These are phyloP conservation scores for Cheilosia impressa DNA, from an alignment of 2,888 invertebrate genomes.

Conservation along the genomic window DNA sequence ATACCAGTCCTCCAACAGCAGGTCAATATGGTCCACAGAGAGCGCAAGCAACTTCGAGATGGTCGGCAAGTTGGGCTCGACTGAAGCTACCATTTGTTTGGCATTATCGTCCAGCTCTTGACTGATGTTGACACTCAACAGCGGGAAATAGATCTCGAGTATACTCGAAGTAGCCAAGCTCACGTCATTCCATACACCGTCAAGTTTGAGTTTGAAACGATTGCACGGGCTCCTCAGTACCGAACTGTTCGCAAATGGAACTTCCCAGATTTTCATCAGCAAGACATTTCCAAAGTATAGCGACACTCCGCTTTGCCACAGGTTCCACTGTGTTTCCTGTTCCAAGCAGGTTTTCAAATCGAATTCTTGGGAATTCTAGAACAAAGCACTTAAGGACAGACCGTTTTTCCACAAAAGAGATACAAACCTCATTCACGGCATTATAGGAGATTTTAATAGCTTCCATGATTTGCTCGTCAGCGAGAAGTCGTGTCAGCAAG, in stretches of 20 bases:
- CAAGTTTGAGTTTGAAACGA: conserved; percentile 90
- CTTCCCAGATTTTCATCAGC: conserved; percentile 92
- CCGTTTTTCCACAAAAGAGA: conserved; percentile 12
- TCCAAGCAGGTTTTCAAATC: conserved; percentile 81
- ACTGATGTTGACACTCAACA: conserved; percentile 84
- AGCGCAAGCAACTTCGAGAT: conserved; percentile 93
- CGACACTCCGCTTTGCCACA: conserved; percentile 97
- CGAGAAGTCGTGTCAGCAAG: conserved; percentile 94
- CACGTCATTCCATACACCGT: conserved; percentile 93
- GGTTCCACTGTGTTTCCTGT: conserved; percentile 90
- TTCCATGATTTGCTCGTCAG: conserved; percentile 93
- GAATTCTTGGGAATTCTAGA: conserved; percentile 80
- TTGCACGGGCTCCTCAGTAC: conserved; percentile 84
- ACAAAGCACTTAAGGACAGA: background rate
- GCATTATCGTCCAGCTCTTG: conserved; percentile 85
- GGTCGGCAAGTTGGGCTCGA: conserved; percentile 91
- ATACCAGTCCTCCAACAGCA: conserved; percentile 99
- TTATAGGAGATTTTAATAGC: conserved; percentile 90
- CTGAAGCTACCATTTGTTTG: conserved; percentile 79
- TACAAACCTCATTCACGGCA: conserved; percentile 87
- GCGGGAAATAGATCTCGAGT: conserved; percentile 93
- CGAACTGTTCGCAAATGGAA: conserved; percentile 86
- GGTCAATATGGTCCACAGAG: conserved; percentile 97
- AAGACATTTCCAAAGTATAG: conserved; percentile 92
- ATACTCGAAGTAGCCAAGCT: conserved; percentile 92